Percentiles rank a stretch among this genome's conserved stretches.
phyloP scores from a whole-genome alignment of 1,140 invertebrate genomes.

The Tetramorium simillimum region DNA sequence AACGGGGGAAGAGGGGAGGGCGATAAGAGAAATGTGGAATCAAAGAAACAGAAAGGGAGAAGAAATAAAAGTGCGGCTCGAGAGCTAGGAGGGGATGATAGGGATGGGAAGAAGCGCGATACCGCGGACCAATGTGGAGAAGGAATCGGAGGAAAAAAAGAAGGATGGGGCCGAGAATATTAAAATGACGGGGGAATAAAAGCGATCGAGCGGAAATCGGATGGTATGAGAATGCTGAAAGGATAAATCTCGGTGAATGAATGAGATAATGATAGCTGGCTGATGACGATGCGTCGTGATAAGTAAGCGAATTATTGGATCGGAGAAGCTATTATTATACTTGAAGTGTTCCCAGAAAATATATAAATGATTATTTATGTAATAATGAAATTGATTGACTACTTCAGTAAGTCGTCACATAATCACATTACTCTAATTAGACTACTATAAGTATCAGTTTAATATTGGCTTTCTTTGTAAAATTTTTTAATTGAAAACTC shows the following conservation, averaged over 20 bases:
- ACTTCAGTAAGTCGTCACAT: background rate
- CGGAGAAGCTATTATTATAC: slow-evolving; percentile 30
- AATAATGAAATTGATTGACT: slow-evolving; percentile 7
- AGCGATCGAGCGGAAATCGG: slow-evolving; percentile 36
- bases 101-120: background rate
- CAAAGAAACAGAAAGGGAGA: slow-evolving; percentile 44
- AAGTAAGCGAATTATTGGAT: slow-evolving; percentile 47
- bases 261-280: slow-evolving; percentile 38
- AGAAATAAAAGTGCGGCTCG: slow-evolving; percentile 40
- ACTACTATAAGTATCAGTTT: background rate
- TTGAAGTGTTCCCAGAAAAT: background rate
- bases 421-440: background rate
- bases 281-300: slow-evolving; percentile 41
- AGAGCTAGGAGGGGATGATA: background rate
- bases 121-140: background rate
- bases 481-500: background rate
- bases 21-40: slow-evolving; percentile 51
- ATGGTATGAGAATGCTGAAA: background rate
- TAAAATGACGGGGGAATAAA: slow-evolving; percentile 39
- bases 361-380: slow-evolving; percentile 30
- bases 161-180: slow-evolving; percentile 14
- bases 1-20: background rate
- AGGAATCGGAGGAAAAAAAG: slow-evolving; percentile 16
- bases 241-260: slow-evolving; percentile 11
- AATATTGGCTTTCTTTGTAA: background rate